Evolutionary conservation across 2,113 vertebrate genomes (phyloP).

Genomic region (Boulengeromyrus knoepffleri): DNA sequence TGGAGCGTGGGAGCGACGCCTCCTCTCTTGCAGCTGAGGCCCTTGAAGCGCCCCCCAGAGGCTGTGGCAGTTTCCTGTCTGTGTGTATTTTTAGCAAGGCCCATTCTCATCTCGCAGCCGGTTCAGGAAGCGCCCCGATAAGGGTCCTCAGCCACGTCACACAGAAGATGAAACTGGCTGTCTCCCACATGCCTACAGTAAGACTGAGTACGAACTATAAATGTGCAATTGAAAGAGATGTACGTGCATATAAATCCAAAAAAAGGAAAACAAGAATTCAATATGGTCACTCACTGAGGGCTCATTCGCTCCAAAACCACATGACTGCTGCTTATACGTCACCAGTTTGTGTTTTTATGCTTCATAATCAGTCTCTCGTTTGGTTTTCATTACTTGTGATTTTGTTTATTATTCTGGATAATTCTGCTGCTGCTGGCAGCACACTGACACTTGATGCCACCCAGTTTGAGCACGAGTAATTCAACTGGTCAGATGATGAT

Average conservation of each 20-base stretch:
- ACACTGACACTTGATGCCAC: background rate
- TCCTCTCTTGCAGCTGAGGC: background rate
- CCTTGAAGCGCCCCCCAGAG: background rate
- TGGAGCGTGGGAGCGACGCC: background rate
- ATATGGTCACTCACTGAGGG: background rate
- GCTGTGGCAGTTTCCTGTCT: background rate
- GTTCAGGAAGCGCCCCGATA: background rate
- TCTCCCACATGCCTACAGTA: background rate
- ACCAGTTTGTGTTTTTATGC: background rate
- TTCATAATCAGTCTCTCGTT: background rate
- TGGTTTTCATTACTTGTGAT: background rate
- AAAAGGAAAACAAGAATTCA: background rate
- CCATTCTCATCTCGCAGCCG: background rate
- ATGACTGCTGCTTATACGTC: background rate
- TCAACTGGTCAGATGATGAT: background rate
- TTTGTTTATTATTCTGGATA: background rate
- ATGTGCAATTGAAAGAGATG: background rate
- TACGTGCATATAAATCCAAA: background rate
- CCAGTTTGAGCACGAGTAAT: background rate
- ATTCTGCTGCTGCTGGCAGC: background rate
- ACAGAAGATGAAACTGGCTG: background rate
- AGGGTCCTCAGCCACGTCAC: background rate
- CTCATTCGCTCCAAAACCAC: background rate
- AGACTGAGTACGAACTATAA: background rate
- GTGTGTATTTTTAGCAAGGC: constrained; percentile 13